Evolutionary conservation across 2,888 invertebrate genomes (phyloP).

Genomic region (Hirudinaria manillensis): DNA sequence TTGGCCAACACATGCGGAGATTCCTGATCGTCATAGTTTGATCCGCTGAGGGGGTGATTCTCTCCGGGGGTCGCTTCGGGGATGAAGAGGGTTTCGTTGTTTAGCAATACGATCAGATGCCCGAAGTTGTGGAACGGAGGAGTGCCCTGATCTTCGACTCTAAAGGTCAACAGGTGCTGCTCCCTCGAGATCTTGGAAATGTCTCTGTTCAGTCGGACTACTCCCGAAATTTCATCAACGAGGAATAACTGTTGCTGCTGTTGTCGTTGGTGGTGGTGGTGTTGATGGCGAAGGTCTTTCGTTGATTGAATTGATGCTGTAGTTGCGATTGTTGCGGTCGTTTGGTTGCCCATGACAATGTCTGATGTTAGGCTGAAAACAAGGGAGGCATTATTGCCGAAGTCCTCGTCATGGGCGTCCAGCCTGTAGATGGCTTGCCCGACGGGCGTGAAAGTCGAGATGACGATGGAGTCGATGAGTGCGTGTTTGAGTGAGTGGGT

Average conservation of each 20-base stretch:
- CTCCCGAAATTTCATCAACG: neutral
- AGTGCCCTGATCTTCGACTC: neutral
- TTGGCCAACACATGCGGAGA: constrained; percentile 14
- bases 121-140: neutral
- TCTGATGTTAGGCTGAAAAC: too few relatives aligned
- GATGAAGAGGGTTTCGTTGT: constrained; percentile 10
- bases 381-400: neutral
- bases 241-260: neutral
- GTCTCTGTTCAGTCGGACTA: neutral
- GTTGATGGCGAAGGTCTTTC: neutral
- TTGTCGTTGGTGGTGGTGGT: neutral
- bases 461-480: neutral
- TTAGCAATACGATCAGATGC: neutral
- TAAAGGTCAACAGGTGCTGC: neutral
- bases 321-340: neutral
- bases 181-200: neutral
- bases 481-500: neutral
- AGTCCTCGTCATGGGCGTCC: neutral
- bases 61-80: neutral
- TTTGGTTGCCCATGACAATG: too few relatives aligned
- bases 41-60: neutral
- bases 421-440: constrained; percentile 1
- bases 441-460: neutral
- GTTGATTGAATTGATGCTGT: neutral
- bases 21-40: neutral